Base-by-base conservation (phyloP, 1,140 invertebrate genomes). In the Laupala kohalensis region DNA sequence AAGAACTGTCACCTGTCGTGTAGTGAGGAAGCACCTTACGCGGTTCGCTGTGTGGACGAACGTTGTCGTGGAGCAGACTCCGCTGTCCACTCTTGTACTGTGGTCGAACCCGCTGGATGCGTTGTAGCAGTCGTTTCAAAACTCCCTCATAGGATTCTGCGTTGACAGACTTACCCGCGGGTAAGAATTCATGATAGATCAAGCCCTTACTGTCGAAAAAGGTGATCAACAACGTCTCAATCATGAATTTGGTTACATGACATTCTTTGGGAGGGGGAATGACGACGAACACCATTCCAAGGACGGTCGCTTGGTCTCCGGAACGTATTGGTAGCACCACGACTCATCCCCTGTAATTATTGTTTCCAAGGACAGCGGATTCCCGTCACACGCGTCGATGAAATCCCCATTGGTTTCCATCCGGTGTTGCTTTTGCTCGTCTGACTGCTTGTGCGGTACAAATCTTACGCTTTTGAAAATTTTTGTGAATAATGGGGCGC, bases 151-250 rank as follows among this genome's bases (percentile, higher is more conserved):
- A 69, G 37, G n/a, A 15, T 23, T 37, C 29, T n/a, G 5, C 15
- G 28, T 69, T 69, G 5, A 69, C 27, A 6, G 37, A 37, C 25
- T 69, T n/a, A 26, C 69, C 69, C 25, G 15, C 27, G 15, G 69
- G 69, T 6, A 30, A 5, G 24, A 69, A 69, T 37, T 69, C 69
- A 30, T 69, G 27, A 53, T 69, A 5, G n/a, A 69, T 25, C 24
- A 69, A 24, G 12, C 69, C 69, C 6, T 37, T 53, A 27, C 27
- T 73, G n/a, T 75, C 74, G 72, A 53, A 37, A 24, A 72, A 67
- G 30, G 28, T 29, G 64, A 28, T 37, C 30, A 37, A 37, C 30
- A 37, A 6, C 15, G 30, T 37, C 30, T 37, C 15, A 15, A 6
- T 37, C 30, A 6, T 15, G 30, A 37, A 37, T 15, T 6, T 37